A percentile compares a stretch with the other conserved stretches of the same genome.
Evolutionary conservation across 2,797 vertebrate genomes (phyloP).

Genomic region (Apogon hyalosoma): DNA sequence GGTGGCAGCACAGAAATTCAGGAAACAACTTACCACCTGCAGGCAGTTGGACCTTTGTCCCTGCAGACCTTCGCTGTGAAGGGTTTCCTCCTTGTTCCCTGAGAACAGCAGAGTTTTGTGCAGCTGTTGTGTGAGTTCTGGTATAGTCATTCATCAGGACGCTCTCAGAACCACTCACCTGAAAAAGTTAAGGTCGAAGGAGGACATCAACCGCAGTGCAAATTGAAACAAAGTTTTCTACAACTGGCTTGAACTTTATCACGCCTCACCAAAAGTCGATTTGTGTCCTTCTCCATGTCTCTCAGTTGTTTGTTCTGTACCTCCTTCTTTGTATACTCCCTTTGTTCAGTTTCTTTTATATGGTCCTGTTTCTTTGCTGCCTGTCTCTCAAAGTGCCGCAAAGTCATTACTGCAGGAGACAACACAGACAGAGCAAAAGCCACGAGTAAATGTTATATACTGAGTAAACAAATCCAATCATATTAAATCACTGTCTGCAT

Average conservation of each 20-base stretch:
- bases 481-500: slow-evolving; percentile 54
- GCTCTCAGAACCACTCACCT: slow-evolving; percentile 83
- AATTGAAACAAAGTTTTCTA: slow-evolving; percentile 16
- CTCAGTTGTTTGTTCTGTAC: slow-evolving; percentile 70
- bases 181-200: slow-evolving; percentile 44
- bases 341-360: slow-evolving; percentile 73
- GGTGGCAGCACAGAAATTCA: not conserved
- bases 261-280: slow-evolving; percentile 78
- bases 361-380: slow-evolving; percentile 79
- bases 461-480: slow-evolving; percentile 54
- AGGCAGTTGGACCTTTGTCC: slow-evolving; percentile 37
- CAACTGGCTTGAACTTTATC: slow-evolving; percentile 8
- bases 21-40: slow-evolving; percentile 56
- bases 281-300: slow-evolving; percentile 81
- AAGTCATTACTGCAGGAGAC: slow-evolving; percentile 78
- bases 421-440: slow-evolving; percentile 37
- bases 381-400: slow-evolving; percentile 86
- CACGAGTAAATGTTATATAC: slow-evolving; percentile 52
- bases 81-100: slow-evolving; percentile 42
- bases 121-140: slow-evolving; percentile 68
- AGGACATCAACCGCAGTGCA: slow-evolving; percentile 9
- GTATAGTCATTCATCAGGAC: slow-evolving; percentile 76
- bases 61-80: slow-evolving; percentile 27
- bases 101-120: slow-evolving; percentile 41
- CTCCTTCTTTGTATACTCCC: slow-evolving; percentile 75